Evolutionary conservation across 2,797 vertebrate species (phyloP), one percentile per base, ranked within the genome.

Genomic region (Hippopotamyrus pictus): DNA sequence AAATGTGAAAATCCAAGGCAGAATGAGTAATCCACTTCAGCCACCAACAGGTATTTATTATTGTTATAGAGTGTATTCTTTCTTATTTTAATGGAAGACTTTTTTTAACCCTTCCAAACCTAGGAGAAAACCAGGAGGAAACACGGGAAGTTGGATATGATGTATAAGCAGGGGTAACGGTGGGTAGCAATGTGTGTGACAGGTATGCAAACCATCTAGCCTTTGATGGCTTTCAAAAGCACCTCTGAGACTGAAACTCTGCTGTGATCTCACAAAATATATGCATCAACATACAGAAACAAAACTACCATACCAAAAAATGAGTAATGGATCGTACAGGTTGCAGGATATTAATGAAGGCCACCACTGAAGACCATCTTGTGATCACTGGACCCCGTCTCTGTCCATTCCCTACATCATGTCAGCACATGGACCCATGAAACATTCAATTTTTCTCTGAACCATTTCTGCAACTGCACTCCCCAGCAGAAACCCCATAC

Each of bases 11-110:
- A 86, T 85, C 9, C 17, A 86, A 9, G 94, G 12, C 37, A 29
- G 95, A 97, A 96, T 96, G 7, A 51, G 22, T 84, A 7, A 46
- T 2, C 0, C 51, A 25, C 12, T 1, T 51, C 29, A 0, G 19
- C 48, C 8, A 11, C 82, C 48, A 25, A 53, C 12, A 86, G 22
- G 53, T 54, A 51, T 50, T 48, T 19, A 79, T 79, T 69, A 69
- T 79, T 79, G 33, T 79, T 44, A 79, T 19, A n/a, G 29, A 19
- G 73, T 44, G 33, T 44, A 44, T 37, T 44, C 14, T 8, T 84
- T 25, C 62, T 33, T 12, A 33, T 84, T 51, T 84, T 48, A 84
- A 51, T 12, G 82, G 46, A 84, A 84, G 44, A n/a, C 82, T 29
- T 19, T 22, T 48, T 44, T 84, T 22, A 22, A 84, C 9, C 44